Conservation (phyloP, 2,113 vertebrate genomes). For the Bos javanicus region DNA sequence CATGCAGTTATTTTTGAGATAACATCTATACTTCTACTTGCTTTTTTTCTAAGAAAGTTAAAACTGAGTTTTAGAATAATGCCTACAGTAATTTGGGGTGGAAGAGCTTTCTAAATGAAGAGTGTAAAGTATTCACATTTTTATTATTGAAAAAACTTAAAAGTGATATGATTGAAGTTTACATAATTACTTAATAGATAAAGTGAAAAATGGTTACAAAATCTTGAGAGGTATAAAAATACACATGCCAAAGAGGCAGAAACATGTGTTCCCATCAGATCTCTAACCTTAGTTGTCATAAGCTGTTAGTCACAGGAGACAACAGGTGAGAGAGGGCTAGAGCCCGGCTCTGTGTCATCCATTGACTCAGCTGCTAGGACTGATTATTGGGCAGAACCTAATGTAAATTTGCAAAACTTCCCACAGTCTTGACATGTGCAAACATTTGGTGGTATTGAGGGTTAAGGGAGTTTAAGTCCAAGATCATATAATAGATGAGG, state of each 20-base stretch:
- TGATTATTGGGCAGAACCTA: not conserved
- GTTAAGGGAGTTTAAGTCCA: not conserved
- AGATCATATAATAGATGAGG: not conserved
- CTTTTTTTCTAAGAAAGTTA: not conserved
- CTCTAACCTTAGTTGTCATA: not conserved
- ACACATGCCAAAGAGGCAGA: not conserved
- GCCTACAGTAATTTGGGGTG: not conserved
- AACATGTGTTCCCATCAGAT: not conserved
- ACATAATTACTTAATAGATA: not conserved
- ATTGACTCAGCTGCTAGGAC: not conserved
- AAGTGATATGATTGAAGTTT: not conserved
- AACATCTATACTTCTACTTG: not conserved
- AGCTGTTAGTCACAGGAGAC: not conserved
- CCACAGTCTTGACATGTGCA: not conserved
- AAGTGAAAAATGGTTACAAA: not conserved
- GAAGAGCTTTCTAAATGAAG: not conserved
- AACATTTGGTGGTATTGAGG: not conserved
- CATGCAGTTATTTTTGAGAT: conserved; percentile 1
- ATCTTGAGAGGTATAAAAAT: not conserved
- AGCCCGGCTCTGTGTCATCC: not conserved
- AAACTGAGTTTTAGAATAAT: conserved; percentile 20
- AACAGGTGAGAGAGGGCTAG: not conserved
- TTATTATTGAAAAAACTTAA: not conserved
- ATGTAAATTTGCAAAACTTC: not conserved
- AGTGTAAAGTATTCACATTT: not conserved